Base-by-base conservation (phyloP, 2,797 vertebrate genomes). In the Poeciliopsis presidionis region DNA sequence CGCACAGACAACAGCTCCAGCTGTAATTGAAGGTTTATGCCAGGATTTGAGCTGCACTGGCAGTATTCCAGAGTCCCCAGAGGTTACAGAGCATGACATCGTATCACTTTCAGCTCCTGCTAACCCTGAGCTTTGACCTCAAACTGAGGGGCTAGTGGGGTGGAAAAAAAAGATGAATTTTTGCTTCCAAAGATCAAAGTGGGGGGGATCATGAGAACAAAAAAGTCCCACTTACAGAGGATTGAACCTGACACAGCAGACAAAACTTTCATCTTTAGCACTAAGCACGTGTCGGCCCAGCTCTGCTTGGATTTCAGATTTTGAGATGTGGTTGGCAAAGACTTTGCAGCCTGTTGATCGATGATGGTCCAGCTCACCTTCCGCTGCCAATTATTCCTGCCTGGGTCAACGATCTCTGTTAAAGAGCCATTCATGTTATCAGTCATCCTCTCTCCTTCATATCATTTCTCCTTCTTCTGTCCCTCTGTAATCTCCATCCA, bases 371-470 rank as follows among this genome's bases (percentile, higher is more conserved):
- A 80, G 82, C 88, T 94, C 93, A 94, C 92, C 92, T 93, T 92
- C 91, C 84, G 86, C 81, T 89, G 93, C 91, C 91, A 93, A 93
- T 94, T 92, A 92, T 89, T 89, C 89, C 86, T 88, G 86, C 91
- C 89, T 33, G 88, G 89, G 87, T 91, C 90, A 91, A 85, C 14
- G 51, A 89, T 87, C 87, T 81, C 92, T 75, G 92, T 93, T 94
- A 92, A 94, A 93, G 92, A 92, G 88, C 89, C 88, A 91, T 93
- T 88, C 89, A 76, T 86, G 92, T 93, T 93, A 94, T 94, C 92
- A 91, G 92, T 94, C 92, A 92, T 84, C 83, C 88, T 82, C 87
- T 86, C 74, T 84, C 77, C 73, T 89, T 91, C 81, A 91, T 82
- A 92, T 91, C 90, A 91, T 91, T 87, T 88, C 87, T 86, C 83